Conservation (phyloP, 1,140 invertebrate genomes). For the Agrilus planipennis region DNA sequence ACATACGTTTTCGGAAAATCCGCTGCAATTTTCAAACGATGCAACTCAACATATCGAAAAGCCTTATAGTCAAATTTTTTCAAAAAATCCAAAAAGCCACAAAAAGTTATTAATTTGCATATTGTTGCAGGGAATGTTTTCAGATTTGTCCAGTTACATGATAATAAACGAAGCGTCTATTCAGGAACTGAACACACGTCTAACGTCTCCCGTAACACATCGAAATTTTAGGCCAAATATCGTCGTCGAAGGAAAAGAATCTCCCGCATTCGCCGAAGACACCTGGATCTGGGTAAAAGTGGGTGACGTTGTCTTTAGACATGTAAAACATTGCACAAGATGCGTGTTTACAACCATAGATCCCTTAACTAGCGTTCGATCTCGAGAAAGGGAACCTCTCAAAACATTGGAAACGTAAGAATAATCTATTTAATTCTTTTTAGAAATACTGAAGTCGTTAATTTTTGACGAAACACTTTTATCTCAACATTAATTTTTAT, state of each 20-base stretch:
- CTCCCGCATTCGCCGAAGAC: background rate
- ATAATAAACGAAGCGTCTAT: slow-evolving; percentile 48
- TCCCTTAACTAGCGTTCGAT: slow-evolving; percentile 39
- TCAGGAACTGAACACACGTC: slow-evolving; percentile 40
- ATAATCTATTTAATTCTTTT: too few relatives aligned
- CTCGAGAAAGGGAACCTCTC: slow-evolving; percentile 39
- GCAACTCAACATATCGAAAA: too few relatives aligned
- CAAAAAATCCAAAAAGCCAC: too few relatives aligned
- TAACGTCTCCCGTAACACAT: background rate
- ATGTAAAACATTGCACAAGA: slow-evolving; percentile 12
- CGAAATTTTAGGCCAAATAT: slow-evolving; percentile 4
- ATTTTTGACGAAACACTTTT: too few relatives aligned
- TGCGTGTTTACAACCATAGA: slow-evolving; percentile 48
- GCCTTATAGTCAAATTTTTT: too few relatives aligned
- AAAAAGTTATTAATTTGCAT: too few relatives aligned
- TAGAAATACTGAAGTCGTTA: too few relatives aligned
- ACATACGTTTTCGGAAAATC: too few relatives aligned
- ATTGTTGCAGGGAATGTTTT: slow-evolving; percentile 7
- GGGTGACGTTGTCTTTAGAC: slow-evolving; percentile 15
- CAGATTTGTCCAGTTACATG: slow-evolving; percentile 15
- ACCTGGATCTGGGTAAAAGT: slow-evolving; percentile 1
- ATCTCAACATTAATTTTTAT: too few relatives aligned
- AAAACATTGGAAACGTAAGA: too few relatives aligned
- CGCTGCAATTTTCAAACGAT: too few relatives aligned
- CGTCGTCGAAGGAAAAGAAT: background rate